phyloP scores from a whole-genome alignment of 2,113 vertebrate species.

The Ictalurus punctatus region DNA sequence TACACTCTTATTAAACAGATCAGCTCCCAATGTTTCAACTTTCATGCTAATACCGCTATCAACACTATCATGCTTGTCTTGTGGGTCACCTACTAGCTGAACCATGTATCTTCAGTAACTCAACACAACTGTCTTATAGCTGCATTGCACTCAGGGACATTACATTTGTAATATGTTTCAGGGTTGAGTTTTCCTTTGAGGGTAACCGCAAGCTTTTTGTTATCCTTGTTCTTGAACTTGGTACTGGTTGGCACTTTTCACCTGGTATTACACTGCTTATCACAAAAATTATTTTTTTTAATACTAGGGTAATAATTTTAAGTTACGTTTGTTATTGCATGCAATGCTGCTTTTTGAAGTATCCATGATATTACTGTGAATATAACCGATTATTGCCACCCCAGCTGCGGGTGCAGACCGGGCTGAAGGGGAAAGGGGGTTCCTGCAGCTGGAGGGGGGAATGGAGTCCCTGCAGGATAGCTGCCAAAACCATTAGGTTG shows the following conservation, averaged over 20 bases:
- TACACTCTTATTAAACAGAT: not conserved
- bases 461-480: constrained; percentile 86
- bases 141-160: not conserved
- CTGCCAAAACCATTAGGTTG: constrained; percentile 88
- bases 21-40: not conserved
- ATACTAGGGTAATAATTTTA: not conserved
- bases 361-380: not conserved
- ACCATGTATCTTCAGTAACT: not conserved
- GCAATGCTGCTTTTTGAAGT: constrained; percentile 2
- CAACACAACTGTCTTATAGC: not conserved
- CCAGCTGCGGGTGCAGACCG: constrained; percentile 86
- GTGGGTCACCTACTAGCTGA: not conserved
- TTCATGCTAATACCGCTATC: not conserved
- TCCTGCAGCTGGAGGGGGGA: constrained; percentile 83
- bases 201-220: not conserved
- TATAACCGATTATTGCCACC: constrained; percentile 85
- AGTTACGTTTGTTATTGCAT: constrained; percentile 7
- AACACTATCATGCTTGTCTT: not conserved
- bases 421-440: constrained; percentile 89
- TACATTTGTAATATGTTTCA: not conserved
- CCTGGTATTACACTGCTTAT: not conserved
- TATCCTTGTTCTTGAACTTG: not conserved
- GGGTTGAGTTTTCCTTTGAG: not conserved
- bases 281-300: not conserved
- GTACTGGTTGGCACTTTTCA: not conserved